Conservation (phyloP, 2,113 vertebrate species). For the Thinocorus orbignyianus region DNA sequence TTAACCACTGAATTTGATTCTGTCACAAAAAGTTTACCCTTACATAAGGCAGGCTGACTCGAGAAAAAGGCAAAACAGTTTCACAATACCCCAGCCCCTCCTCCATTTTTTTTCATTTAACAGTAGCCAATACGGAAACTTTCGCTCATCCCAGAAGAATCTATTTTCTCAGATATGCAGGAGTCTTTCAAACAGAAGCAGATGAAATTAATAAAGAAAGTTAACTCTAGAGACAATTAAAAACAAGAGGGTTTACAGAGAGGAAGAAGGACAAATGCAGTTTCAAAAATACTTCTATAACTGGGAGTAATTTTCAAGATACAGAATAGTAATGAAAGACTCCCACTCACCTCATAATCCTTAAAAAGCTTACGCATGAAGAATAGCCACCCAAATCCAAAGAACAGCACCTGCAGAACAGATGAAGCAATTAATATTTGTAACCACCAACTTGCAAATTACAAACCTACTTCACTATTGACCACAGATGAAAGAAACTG, state of each 20-base stretch:
- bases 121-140: neutral
- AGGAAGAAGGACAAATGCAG: neutral
- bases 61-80: neutral
- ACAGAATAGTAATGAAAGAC: neutral
- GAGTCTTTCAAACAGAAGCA: neutral
- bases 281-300: neutral
- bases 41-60: neutral
- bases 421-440: neutral
- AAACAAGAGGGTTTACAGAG: neutral
- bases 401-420: conserved; percentile 88
- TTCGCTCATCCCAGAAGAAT: neutral
- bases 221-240: neutral
- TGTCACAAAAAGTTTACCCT: neutral
- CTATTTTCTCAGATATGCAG: neutral
- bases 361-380: conserved; percentile 97
- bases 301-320: neutral
- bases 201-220: neutral
- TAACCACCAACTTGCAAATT: neutral
- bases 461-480: neutral
- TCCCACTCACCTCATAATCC: conserved; percentile 90
- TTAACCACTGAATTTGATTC: neutral
- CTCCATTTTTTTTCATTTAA: neutral
- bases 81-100: neutral
- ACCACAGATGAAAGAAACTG: neutral
- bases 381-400: conserved; percentile 98